phyloP scores from a whole-genome alignment of 2,888 invertebrate species.

The Poecilobothrus nobilitatus region DNA sequence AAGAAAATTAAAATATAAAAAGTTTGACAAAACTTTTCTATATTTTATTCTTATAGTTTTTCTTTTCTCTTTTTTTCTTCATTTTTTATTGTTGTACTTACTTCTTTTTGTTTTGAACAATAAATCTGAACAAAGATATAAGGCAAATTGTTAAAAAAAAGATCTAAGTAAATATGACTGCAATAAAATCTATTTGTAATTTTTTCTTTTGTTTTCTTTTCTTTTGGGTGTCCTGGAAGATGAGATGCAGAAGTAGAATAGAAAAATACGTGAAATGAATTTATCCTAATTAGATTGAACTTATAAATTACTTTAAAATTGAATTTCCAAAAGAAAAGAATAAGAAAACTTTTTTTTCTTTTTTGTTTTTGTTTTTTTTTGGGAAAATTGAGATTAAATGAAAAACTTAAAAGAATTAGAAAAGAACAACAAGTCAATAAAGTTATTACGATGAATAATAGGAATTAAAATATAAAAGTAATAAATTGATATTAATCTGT shows the following conservation, averaged over 20 bases:
- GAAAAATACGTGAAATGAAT: neutral
- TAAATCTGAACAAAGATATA: neutral
- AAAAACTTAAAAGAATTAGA: too few relatives aligned
- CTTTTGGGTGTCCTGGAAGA: too few relatives aligned
- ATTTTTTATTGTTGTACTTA: neutral
- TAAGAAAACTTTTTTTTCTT: neutral
- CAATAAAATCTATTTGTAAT: neutral
- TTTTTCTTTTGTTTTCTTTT: too few relatives aligned
- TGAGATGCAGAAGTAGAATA: neutral
- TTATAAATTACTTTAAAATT: constrained; percentile 1
- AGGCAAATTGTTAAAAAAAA: neutral
- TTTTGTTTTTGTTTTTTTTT: too few relatives aligned
- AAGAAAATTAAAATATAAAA: too few relatives aligned
- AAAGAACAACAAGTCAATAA: too few relatives aligned
- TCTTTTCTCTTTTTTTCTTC: neutral
- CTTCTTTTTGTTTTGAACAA: neutral
- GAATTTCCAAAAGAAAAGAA: neutral
- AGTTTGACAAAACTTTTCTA: too few relatives aligned
- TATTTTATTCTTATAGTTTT: neutral
- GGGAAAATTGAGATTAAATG: too few relatives aligned
- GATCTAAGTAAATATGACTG: neutral
- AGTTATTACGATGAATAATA: too few relatives aligned
- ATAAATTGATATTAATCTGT: too few relatives aligned
- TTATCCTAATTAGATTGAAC: neutral
- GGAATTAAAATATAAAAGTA: too few relatives aligned